Conservation (phyloP, 1,140 invertebrate genomes). For the Calycopis cecrops region DNA sequence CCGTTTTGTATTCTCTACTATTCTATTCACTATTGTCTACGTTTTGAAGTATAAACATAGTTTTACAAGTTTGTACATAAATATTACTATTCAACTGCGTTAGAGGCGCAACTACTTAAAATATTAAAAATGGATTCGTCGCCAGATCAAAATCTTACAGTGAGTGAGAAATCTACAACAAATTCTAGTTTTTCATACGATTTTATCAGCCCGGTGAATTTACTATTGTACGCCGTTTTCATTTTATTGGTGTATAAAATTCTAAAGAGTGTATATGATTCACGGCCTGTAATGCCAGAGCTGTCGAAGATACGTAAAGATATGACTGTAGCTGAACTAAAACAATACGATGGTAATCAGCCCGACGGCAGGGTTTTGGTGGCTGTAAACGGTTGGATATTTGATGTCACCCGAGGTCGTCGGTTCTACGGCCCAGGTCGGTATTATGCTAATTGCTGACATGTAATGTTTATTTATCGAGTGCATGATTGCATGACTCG, state of each 20-base stretch:
- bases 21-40: too few species aligned
- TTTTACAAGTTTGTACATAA: not conserved
- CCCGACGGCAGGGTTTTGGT: conserved; percentile 91
- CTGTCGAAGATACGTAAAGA: conserved; percentile 92
- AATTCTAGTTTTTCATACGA: conserved; percentile 77
- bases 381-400: conserved; percentile 96
- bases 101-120: not conserved
- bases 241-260: conserved; percentile 92
- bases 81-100: not conserved
- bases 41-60: conserved; percentile 23
- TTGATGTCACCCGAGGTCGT: conserved; percentile 93
- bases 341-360: conserved; percentile 87
- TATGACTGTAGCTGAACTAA: conserved; percentile 93
- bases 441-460: conserved; percentile 29
- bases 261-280: conserved; percentile 74
- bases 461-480: conserved; percentile 49
- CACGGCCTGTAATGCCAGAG: conserved; percentile 69
- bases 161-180: conserved; percentile 52
- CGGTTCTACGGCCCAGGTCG: conserved; percentile 95
- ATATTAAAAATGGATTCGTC: conserved; percentile 44
- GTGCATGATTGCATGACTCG: conserved; percentile 37
- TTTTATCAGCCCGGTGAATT: conserved; percentile 86
- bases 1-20: too few species aligned
- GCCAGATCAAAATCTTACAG: conserved; percentile 42
- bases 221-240: conserved; percentile 85